Evolutionary conservation across 2,113 vertebrate genomes (phyloP).

Genomic region (Crotophaga sulcirostris): DNA sequence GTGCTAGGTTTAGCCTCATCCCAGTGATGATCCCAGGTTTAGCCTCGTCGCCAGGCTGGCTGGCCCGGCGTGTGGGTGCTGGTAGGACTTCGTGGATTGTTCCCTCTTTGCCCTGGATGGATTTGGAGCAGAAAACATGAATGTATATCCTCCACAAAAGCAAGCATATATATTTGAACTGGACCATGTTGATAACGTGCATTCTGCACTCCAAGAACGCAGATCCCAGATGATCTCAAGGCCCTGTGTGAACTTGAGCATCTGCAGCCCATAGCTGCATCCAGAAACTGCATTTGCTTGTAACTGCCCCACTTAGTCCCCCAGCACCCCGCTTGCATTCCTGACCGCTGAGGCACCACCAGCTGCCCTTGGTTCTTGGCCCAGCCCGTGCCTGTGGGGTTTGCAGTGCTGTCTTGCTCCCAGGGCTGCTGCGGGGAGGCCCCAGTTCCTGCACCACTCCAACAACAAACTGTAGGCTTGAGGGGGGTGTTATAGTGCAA

Average conservation of each 20-base stretch:
- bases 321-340: not conserved
- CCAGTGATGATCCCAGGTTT: too few species aligned
- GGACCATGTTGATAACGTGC: rapidly evolving
- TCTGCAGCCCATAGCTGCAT: rapidly evolving
- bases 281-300: not conserved
- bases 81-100: not conserved
- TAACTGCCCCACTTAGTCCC: not conserved
- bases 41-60: too few species aligned
- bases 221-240: not conserved
- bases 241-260: not conserved
- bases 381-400: not conserved
- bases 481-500: not conserved
- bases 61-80: not conserved
- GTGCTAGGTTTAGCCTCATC: not conserved
- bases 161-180: not conserved
- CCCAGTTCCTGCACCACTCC: not conserved
- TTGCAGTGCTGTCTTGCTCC: not conserved
- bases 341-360: not conserved
- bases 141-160: not conserved
- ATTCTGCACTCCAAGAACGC: not conserved
- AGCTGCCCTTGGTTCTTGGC: not conserved
- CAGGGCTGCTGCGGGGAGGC: rapidly evolving
- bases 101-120: not conserved
- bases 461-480: not conserved
- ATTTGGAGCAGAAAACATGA: not conserved